A percentile compares a stretch with the other conserved stretches of the same genome.
These are phyloP conservation scores for Melitaea athalia DNA, from an alignment of 2,888 invertebrate species.

Conservation along the genomic window DNA sequence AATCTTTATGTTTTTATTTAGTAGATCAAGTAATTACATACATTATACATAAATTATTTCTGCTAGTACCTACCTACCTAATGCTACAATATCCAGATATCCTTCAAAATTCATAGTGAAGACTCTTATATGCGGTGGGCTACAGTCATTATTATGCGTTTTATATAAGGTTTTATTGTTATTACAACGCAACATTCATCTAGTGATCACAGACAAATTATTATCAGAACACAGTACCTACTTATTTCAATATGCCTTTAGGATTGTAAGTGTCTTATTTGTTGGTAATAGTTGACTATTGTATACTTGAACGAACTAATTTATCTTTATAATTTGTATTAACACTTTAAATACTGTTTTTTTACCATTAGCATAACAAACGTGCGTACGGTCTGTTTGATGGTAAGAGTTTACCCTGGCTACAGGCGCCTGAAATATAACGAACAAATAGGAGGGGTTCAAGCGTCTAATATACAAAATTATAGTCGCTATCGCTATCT, in stretches of 20 bases:
- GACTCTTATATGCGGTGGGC: neutral
- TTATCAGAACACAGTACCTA: neutral
- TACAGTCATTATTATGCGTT: neutral
- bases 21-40: too few species aligned
- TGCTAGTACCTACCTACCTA: too few species aligned
- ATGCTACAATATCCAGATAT: too few species aligned
- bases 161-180: slow-evolving; percentile 9
- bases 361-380: too few species aligned
- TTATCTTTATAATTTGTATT: neutral
- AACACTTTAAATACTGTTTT: neutral
- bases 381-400: too few species aligned
- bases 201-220: neutral
- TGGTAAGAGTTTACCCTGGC: too few species aligned
- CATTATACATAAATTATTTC: too few species aligned
- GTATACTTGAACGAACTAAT: neutral
- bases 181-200: neutral
- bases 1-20: too few species aligned
- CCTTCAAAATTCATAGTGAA: neutral
- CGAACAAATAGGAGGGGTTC: too few species aligned
- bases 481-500: too few species aligned
- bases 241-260: slow-evolving; percentile 53
- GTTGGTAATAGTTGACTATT: neutral
- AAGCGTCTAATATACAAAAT: too few species aligned
- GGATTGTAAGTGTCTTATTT: slow-evolving; percentile 59
- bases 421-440: too few species aligned